phyloP scores from a whole-genome alignment of 2,888 invertebrate species.

The Ctena decussata region DNA sequence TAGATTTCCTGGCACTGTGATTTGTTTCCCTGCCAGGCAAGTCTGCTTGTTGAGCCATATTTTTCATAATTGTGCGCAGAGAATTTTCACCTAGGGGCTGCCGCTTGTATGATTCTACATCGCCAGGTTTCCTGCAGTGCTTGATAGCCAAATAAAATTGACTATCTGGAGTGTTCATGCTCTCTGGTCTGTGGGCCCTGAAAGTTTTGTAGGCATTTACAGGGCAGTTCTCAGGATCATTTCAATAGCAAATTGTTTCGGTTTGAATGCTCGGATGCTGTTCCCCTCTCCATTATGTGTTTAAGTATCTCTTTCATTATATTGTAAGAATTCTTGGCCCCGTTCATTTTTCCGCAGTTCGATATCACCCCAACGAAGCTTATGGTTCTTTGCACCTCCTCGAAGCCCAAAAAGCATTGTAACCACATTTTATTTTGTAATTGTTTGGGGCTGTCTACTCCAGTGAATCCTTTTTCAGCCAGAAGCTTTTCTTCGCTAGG shows the following conservation, averaged over 20 bases:
- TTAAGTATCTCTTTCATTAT: constrained; percentile 1
- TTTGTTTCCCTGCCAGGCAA: too few relatives aligned
- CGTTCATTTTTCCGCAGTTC: not conserved
- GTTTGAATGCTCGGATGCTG: not conserved
- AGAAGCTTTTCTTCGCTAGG: not conserved
- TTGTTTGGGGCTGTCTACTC: not conserved
- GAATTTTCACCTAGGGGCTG: constrained; percentile 7
- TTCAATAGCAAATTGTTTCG: not conserved
- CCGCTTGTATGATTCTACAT: not conserved
- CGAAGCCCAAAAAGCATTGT: constrained; percentile 6
- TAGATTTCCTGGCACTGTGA: constrained; percentile 11
- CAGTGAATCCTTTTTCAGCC: not conserved
- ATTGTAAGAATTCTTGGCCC: not conserved
- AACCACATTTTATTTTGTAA: not conserved
- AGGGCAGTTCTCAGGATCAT: constrained; percentile 11
- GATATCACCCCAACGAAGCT: constrained; percentile 3
- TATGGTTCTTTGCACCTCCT: constrained; percentile 1
- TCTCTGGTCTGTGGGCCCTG: not conserved
- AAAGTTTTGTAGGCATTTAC: constrained; percentile 9
- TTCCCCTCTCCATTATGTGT: not conserved
- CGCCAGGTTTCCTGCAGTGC: not conserved
- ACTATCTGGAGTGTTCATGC: not conserved
- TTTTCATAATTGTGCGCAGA: constrained; percentile 15
- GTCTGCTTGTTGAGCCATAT: not conserved
- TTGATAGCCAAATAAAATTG: not conserved